Evolutionary conservation across 2,888 invertebrate genomes (phyloP).

Genomic region (Polydrusus cervinus): DNA sequence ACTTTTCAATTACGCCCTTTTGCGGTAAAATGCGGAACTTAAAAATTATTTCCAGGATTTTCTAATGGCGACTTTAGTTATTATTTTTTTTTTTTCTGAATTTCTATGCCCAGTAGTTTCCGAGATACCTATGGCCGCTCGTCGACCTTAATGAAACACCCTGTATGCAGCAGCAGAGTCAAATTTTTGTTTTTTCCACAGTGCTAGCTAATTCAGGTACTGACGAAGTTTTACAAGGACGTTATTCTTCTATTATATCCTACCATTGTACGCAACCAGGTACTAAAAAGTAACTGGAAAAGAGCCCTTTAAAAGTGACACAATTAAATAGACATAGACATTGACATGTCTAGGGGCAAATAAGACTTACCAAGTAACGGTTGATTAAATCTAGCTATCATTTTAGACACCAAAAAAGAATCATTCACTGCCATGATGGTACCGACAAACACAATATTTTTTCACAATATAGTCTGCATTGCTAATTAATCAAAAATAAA

Average conservation of each 20-base stretch:
- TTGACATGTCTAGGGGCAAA: too few species aligned
- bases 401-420: not conserved
- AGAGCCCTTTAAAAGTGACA: constrained; percentile 90
- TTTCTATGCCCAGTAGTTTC: too few species aligned
- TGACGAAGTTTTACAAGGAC: constrained; percentile 91
- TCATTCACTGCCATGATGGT: not conserved
- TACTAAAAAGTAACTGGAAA: constrained; percentile 96
- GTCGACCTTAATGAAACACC: too few species aligned
- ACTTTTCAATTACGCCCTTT: too few species aligned
- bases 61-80: too few species aligned
- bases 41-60: too few species aligned
- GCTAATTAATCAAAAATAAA: not conserved
- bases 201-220: constrained; percentile 95
- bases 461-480: not conserved
- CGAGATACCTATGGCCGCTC: too few species aligned
- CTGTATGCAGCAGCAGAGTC: constrained; percentile 97
- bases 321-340: constrained; percentile 91
- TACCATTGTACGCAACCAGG: constrained; percentile 97
- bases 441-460: constrained; percentile 1
- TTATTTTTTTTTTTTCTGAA: too few species aligned
- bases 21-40: too few species aligned
- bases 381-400: not conserved
- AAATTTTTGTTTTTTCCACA: constrained; percentile 98
- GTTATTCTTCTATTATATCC: constrained; percentile 92
- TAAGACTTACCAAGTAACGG: not conserved